phyloP scores from a whole-genome alignment of 1,140 invertebrate genomes.

The Camponotus pennsylvanicus region DNA sequence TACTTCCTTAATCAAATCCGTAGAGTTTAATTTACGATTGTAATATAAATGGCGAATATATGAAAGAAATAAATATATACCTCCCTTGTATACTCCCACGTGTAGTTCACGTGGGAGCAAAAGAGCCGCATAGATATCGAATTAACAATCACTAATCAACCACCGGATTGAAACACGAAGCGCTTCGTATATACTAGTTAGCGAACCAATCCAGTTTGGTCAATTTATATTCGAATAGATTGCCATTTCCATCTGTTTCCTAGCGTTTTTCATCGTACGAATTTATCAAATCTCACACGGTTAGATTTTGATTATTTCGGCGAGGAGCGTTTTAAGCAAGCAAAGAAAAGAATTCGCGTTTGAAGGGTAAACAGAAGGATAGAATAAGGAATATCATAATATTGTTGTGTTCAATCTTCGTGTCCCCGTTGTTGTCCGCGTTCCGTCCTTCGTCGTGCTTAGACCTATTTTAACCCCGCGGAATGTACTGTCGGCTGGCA shows the following conservation, averaged over 20 bases:
- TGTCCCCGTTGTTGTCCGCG: constrained; percentile 11
- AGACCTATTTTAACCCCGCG: constrained; percentile 55
- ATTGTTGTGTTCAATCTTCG: constrained; percentile 9
- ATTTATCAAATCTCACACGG: constrained; percentile 33
- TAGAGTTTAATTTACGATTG: neutral
- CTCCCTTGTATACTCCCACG: neutral
- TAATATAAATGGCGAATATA: neutral
- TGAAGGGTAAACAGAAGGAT: constrained; percentile 18
- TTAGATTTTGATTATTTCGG: constrained; percentile 16
- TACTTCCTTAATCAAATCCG: neutral
- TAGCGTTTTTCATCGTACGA: too few relatives aligned
- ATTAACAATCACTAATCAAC: constrained; percentile 10
- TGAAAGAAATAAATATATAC: neutral
- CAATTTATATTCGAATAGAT: neutral
- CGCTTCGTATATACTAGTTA: neutral
- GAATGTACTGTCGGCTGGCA: constrained; percentile 40
- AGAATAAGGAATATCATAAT: constrained; percentile 18
- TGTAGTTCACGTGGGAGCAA: neutral
- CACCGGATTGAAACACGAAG: neutral
- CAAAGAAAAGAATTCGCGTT: neutral
- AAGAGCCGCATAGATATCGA: constrained; percentile 8
- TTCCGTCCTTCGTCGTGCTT: constrained; percentile 10
- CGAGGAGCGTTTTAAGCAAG: neutral
- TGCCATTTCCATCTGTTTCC: neutral
- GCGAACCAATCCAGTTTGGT: neutral